These are phyloP conservation scores for Pelosia muscerda DNA, from an alignment of 2,888 invertebrate species.

Conservation along the genomic window DNA sequence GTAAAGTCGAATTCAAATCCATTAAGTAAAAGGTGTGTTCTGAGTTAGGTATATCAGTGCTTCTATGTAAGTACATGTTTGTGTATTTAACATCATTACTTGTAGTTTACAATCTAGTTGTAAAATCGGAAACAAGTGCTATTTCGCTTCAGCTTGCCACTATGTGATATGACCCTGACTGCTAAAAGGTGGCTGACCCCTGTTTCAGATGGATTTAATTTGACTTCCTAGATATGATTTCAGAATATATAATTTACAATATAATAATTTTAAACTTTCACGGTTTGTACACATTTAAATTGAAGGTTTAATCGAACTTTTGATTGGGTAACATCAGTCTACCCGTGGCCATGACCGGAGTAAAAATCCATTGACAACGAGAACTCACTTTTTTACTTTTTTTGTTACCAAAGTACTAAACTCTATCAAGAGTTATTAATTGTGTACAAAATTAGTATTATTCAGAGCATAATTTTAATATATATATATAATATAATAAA, in stretches of 20 bases:
- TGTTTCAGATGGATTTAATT: conserved; percentile 8
- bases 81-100: background rate
- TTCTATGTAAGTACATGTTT: background rate
- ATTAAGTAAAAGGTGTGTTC: too few species aligned
- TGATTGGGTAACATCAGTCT: background rate
- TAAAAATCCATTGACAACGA: background rate
- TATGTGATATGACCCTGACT: background rate
- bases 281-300: conserved; percentile 10
- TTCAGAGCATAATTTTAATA: too few species aligned
- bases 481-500: too few species aligned
- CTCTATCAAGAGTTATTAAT: background rate
- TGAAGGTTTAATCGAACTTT: conserved; percentile 10
- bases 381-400: background rate
- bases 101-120: background rate
- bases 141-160: background rate
- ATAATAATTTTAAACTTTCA: background rate
- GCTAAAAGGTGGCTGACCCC: background rate
- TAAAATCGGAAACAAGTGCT: background rate
- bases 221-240: background rate
- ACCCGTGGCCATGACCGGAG: conserved; percentile 3
- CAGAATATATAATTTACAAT: conserved; percentile 8
- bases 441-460: background rate
- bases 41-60: background rate
- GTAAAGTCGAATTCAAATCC: too few species aligned
- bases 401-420: background rate